phyloP scores from a whole-genome alignment of 2,113 vertebrate species.

The Tychaedon coryphoeus region DNA sequence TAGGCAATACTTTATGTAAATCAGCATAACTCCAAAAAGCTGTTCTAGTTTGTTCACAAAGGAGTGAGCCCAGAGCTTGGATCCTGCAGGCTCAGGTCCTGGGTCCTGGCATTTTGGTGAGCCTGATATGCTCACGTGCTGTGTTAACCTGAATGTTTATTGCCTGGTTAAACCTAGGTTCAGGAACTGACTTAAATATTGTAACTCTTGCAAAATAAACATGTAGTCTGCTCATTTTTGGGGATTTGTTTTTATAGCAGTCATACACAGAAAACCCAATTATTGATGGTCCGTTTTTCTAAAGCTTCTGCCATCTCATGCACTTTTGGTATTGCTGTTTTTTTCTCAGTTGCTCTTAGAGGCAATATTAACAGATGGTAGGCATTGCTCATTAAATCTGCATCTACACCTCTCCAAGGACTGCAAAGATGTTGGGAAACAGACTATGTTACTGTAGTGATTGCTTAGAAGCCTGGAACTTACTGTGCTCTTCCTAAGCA shows the following conservation, averaged over 20 bases:
- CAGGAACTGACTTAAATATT: neutral
- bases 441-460: constrained; percentile 42
- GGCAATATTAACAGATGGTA: constrained; percentile 68
- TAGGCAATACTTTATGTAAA: neutral
- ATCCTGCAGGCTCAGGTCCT: neutral
- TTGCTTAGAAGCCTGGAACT: constrained; percentile 19
- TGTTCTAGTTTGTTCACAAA: neutral
- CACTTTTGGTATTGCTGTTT: neutral
- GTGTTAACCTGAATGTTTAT: neutral
- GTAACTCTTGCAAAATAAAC: neutral
- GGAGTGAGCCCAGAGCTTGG: neutral
- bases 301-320: constrained; percentile 25
- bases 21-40: neutral
- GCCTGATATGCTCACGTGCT: neutral
- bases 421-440: constrained; percentile 59
- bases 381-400: constrained; percentile 69
- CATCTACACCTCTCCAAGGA: constrained; percentile 51
- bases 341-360: constrained; percentile 55
- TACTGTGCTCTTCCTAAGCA: neutral
- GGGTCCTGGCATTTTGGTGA: neutral
- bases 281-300: neutral
- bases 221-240: neutral
- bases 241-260: neutral
- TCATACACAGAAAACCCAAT: neutral
- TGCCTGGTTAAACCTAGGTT: neutral